Percentiles rank a stretch among this genome's conserved stretches.
These are phyloP conservation scores for Papio anubis DNA, from an alignment of 2,113 vertebrate genomes.

Conservation along the genomic window DNA sequence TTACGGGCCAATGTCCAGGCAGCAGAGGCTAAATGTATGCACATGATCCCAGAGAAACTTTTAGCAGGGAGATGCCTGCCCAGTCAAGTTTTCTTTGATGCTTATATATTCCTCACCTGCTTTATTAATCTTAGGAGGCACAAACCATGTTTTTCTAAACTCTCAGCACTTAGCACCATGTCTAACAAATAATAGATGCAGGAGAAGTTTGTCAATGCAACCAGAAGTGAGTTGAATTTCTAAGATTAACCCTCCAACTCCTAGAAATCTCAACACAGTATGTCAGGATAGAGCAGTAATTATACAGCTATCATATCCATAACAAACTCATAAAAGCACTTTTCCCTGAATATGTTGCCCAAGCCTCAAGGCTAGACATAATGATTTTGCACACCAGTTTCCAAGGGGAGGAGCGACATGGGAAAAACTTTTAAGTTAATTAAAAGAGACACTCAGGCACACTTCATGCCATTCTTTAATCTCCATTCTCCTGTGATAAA, in stretches of 20 bases:
- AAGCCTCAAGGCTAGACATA: not conserved
- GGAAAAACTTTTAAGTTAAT: conserved; percentile 62
- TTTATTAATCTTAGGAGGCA: not conserved
- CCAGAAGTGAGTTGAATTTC: not conserved
- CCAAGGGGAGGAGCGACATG: not conserved
- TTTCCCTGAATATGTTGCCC: not conserved
- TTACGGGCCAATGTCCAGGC: not conserved
- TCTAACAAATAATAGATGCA: not conserved
- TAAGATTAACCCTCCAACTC: not conserved
- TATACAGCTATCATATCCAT: not conserved
- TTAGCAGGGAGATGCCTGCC: not conserved
- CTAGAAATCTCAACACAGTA: not conserved
- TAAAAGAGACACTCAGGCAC: conserved; percentile 62
- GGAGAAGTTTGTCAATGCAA: not conserved
- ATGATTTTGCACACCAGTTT: not conserved
- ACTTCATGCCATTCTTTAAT: conserved; percentile 58
- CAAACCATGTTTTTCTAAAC: not conserved
- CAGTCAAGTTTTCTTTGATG: not conserved
- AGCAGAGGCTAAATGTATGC: not conserved
- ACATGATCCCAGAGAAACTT: not conserved
- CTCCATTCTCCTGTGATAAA: conserved; percentile 58
- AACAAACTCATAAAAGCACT: not conserved
- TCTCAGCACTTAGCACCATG: not conserved
- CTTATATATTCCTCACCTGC: not conserved
- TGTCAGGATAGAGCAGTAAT: not conserved